Conservation (phyloP, 2,113 vertebrate species). For the Catharus minimus region DNA sequence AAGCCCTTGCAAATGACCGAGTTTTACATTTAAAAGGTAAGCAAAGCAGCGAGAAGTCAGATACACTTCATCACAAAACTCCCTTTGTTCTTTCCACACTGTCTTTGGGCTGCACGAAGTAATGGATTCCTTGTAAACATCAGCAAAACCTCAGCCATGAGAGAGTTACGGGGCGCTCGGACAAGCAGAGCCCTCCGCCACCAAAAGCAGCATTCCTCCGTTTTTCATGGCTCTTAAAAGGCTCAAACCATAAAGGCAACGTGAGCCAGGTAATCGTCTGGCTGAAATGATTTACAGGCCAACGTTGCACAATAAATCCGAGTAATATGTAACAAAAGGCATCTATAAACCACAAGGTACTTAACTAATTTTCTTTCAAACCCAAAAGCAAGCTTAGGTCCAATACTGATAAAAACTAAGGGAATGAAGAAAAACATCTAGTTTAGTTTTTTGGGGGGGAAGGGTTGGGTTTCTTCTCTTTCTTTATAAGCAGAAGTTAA, state of each 20-base stretch:
- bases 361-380: constrained; percentile 56
- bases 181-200: accelerated
- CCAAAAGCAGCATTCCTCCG: background rate
- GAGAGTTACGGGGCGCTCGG: background rate
- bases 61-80: constrained; percentile 49
- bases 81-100: constrained; percentile 44
- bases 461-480: background rate
- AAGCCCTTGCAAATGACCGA: constrained; percentile 39
- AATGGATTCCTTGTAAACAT: constrained; percentile 31
- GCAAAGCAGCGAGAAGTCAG: constrained; percentile 51
- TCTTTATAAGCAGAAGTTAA: constrained; percentile 48
- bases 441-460: background rate
- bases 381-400: background rate
- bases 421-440: constrained; percentile 19
- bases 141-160: background rate
- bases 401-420: constrained; percentile 4
- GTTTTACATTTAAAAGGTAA: constrained; percentile 66
- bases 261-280: constrained; percentile 22
- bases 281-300: constrained; percentile 35
- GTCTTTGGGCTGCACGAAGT: background rate
- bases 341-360: constrained; percentile 26
- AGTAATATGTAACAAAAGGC: constrained; percentile 14
- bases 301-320: constrained; percentile 31
- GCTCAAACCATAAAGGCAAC: constrained; percentile 20
- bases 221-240: background rate